Conservation (phyloP, 2,888 invertebrate genomes). For the Margaritifera margaritifera region DNA sequence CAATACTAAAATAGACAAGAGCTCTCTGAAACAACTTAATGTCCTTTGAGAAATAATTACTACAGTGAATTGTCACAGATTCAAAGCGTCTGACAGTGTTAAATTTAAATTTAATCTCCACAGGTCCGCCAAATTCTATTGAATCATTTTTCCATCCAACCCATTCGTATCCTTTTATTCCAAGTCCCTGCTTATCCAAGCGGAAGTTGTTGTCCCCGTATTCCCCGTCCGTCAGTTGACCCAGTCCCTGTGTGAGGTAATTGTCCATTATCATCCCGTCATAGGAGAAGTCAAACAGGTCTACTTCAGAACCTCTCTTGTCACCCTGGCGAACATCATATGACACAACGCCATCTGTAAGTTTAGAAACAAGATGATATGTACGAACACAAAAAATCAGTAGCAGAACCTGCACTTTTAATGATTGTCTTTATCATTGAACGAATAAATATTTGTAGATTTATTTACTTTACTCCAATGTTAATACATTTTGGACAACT, state of each 20-base stretch:
- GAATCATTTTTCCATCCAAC: slow-evolving; percentile 85
- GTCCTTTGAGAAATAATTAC: slow-evolving; percentile 89
- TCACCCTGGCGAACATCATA: slow-evolving; percentile 94
- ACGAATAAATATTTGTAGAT: too few relatives aligned
- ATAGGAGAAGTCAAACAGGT: slow-evolving; percentile 88
- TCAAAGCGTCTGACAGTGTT: slow-evolving; percentile 90
- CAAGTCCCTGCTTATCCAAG: slow-evolving; percentile 78
- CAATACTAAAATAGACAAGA: slow-evolving; percentile 83
- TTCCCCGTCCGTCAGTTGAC: slow-evolving; percentile 87
- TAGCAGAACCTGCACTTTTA: too few relatives aligned
- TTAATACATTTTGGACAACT: too few relatives aligned
- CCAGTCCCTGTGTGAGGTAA: slow-evolving; percentile 82
- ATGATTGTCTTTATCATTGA: too few relatives aligned
- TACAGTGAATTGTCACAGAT: slow-evolving; percentile 85
- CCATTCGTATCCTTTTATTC: slow-evolving; percentile 85
- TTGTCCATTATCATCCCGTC: slow-evolving; percentile 80
- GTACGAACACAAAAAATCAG: too few relatives aligned
- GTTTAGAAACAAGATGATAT: neutral
- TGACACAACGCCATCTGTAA: slow-evolving; percentile 85
- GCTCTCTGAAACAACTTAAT: slow-evolving; percentile 88
- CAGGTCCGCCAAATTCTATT: slow-evolving; percentile 77
- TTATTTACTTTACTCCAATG: too few relatives aligned
- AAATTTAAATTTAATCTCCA: slow-evolving; percentile 89
- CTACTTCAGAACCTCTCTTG: slow-evolving; percentile 84
- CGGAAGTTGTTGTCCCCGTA: slow-evolving; percentile 82